Evolutionary conservation across 2,888 invertebrate species (phyloP).

Genomic region (Scaptomyza parva): DNA sequence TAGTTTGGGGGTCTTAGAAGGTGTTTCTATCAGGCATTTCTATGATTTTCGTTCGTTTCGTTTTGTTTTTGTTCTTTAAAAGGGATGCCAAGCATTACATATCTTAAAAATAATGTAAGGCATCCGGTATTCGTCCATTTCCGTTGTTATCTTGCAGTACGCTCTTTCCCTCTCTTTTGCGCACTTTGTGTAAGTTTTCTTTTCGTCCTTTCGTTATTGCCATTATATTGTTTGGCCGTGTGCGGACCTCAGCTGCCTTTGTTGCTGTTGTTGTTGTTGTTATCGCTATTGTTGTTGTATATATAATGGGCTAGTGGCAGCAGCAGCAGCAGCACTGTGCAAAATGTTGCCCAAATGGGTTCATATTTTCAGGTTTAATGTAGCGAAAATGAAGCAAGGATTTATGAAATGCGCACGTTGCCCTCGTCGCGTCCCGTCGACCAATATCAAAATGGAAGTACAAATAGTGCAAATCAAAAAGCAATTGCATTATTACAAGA

Average conservation of each 20-base stretch:
- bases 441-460: slow-evolving; percentile 40
- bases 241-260: slow-evolving; percentile 46
- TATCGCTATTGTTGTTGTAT: slow-evolving; percentile 39
- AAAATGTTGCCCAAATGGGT: slow-evolving; percentile 82
- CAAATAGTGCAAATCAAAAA: slow-evolving; percentile 72
- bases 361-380: slow-evolving; percentile 84
- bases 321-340: slow-evolving; percentile 40
- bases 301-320: slow-evolving; percentile 55
- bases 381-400: slow-evolving; percentile 83
- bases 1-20: too few relatives aligned
- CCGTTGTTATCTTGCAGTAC: slow-evolving; percentile 1
- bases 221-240: slow-evolving; percentile 69
- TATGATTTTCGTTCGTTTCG: too few relatives aligned
- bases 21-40: too few relatives aligned
- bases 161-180: slow-evolving; percentile 4
- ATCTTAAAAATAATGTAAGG: slow-evolving; percentile 7
- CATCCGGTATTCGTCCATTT: slow-evolving; percentile 23
- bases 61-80: too few relatives aligned
- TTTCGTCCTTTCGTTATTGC: slow-evolving; percentile 68
- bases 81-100: background rate
- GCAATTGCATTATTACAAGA: slow-evolving; percentile 77
- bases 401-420: slow-evolving; percentile 78
- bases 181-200: slow-evolving; percentile 46
- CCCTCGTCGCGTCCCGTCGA: slow-evolving; percentile 53
- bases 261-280: slow-evolving; percentile 31